phyloP scores from a whole-genome alignment of 2,113 vertebrate species.

The Thunnus thynnus region DNA sequence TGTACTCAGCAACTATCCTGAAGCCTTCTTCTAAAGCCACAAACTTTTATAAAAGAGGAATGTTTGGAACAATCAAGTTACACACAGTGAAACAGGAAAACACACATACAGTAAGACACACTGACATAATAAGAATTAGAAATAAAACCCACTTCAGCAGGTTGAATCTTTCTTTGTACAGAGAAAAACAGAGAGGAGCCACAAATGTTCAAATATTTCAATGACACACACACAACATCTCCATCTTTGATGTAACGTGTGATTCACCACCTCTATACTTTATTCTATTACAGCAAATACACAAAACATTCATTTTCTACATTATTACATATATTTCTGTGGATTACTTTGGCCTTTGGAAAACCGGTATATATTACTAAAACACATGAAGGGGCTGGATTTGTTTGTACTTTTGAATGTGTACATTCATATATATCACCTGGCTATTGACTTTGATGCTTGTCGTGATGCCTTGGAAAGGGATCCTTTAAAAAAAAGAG shows the following conservation, averaged over 20 bases:
- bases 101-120: not conserved
- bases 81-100: not conserved
- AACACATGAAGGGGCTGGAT: not conserved
- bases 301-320: not conserved
- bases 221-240: not conserved
- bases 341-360: slow-evolving; percentile 12
- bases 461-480: not conserved
- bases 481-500: not conserved
- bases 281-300: not conserved
- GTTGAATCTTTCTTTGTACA: not conserved
- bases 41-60: slow-evolving; percentile 18
- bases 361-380: not conserved
- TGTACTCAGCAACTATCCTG: not conserved
- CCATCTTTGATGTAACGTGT: not conserved
- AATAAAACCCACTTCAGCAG: not conserved
- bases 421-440: not conserved
- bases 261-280: not conserved
- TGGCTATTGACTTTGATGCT: not conserved
- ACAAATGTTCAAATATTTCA: not conserved
- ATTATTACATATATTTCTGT: not conserved
- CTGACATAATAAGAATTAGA: no score
- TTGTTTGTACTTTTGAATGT: not conserved
- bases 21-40: not conserved
- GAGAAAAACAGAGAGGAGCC: slow-evolving; percentile 9
- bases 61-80: not conserved